A percentile compares a stretch with the other conserved stretches of the same genome.
phyloP scores from a whole-genome alignment of 2,113 vertebrate genomes.

The Oxyruncus cristatus region DNA sequence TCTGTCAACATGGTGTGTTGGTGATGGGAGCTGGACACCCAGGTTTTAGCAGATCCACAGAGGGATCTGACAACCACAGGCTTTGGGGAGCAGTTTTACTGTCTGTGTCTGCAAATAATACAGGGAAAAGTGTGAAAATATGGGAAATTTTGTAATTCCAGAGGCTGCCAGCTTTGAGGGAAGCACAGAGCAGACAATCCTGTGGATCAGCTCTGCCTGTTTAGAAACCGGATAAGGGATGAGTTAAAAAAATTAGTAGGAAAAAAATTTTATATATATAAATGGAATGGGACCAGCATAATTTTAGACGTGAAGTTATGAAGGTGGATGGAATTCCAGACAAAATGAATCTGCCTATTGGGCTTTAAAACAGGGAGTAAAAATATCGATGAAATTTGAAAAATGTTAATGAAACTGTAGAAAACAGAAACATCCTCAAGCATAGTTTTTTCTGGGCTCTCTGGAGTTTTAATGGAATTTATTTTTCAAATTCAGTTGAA shows the following conservation, averaged over 20 bases:
- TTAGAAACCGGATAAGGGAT: background rate
- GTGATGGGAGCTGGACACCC: background rate
- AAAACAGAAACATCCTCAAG: background rate
- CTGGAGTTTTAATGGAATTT: background rate
- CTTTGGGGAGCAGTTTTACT: background rate
- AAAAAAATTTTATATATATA: background rate
- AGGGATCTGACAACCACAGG: background rate
- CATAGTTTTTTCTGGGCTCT: background rate
- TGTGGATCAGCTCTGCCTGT: background rate
- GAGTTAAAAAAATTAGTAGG: background rate
- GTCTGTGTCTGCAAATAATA: background rate
- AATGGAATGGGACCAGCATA: background rate
- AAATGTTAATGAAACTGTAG: background rate
- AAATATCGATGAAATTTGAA: background rate
- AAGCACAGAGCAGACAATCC: background rate
- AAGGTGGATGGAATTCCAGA: background rate
- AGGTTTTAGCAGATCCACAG: background rate
- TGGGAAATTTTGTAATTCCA: background rate
- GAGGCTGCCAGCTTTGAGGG: background rate
- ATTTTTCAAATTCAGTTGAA: slow-evolving; percentile 57
- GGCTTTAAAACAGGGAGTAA: background rate
- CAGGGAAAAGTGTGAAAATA: background rate
- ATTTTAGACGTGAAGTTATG: background rate
- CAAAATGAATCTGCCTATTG: background rate
- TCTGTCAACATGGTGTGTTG: background rate